A percentile compares a stretch with the other conserved stretches of the same genome.
Evolutionary conservation across 2,113 vertebrate genomes (phyloP).

Genomic region (Phycodurus eques): DNA sequence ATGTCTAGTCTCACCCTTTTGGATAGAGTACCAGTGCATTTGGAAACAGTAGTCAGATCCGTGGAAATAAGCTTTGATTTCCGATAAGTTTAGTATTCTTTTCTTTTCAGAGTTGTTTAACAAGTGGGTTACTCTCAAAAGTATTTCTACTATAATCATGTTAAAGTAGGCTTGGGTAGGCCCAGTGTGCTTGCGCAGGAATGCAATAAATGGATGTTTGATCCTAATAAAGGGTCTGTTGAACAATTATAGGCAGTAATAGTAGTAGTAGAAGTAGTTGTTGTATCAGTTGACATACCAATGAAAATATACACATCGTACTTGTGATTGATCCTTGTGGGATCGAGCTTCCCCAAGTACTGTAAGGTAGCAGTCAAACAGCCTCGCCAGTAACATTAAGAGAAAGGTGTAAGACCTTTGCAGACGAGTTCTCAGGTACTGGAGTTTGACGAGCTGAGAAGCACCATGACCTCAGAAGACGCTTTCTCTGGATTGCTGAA

Average conservation of each 20-base stretch:
- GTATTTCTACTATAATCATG: not conserved
- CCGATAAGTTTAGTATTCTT: not conserved
- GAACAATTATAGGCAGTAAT: not conserved
- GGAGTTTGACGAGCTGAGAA: slow-evolving; percentile 56
- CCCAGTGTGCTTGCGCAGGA: too few relatives aligned
- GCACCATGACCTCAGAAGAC: slow-evolving; percentile 83
- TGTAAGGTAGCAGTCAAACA: slow-evolving; percentile 64
- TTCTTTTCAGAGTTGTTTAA: not conserved
- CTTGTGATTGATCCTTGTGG: not conserved
- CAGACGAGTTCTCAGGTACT: slow-evolving; percentile 25
- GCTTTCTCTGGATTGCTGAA: slow-evolving; percentile 75
- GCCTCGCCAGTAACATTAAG: slow-evolving; percentile 77
- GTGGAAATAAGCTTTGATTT: not conserved
- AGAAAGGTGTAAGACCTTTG: slow-evolving; percentile 81
- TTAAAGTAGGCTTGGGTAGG: not conserved
- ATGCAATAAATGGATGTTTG: not conserved
- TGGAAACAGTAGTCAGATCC: not conserved
- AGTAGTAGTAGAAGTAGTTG: not conserved
- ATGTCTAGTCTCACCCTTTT: not conserved
- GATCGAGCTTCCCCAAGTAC: too few relatives aligned
- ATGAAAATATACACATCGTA: not conserved
- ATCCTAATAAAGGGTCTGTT: not conserved
- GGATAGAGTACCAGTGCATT: not conserved
- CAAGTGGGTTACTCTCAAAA: too few relatives aligned
- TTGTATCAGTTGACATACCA: not conserved